Base-by-base conservation (phyloP, 1,140 invertebrate genomes). In the Ruditapes philippinarum region DNA sequence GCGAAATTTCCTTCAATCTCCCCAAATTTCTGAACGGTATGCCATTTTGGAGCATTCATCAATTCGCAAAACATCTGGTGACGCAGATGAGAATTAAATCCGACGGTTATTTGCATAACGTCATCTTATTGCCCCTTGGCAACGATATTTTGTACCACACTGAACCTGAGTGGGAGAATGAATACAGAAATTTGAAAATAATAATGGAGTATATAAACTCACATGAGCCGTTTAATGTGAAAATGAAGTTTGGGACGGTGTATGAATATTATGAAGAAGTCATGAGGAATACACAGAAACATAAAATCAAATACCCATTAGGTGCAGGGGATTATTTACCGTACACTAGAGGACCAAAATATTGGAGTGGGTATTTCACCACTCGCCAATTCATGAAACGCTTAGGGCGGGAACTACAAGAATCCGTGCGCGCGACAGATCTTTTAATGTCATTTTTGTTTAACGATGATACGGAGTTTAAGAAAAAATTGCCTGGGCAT, bases 361-460 rank as follows among this genome's bases (percentile, higher is more conserved):
- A 78, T 36, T 78, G 74, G 74, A 78, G 74, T 31, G 74, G 74
- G 19, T 78, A 42, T 78, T 78, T 49, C 31, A 78, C 74, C 42
- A 78, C 74, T 22, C 38, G 40, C 7, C 74, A 42, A 22, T 78
- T 78, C 51, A 5, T 45, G 25, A 78, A 78, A 51, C 17, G 74
- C 3, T 28, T 78, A 5, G 74, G 74, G 7, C 40, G 74, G 1
- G 49, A 45, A 49, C 12, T 78, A 25, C 40, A 78, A 11, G 74
- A 78, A 31, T 78, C 28, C 12, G 45, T 78, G 11, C 38, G 28
- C 28, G 74, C 74, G 9, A 31, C 42, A 51, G 49, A 54, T 51
- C 22, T 62, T 25, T 28, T 62, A 28, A 62, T 62, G 57, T 62
- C 57, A 19, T 62, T 28, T 62, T 14, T 62, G 7, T 62, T 62